Percentiles rank a stretch among this genome's conserved stretches.
Evolutionary conservation across 2,888 invertebrate genomes (phyloP).

Genomic region (Congeria kusceri): DNA sequence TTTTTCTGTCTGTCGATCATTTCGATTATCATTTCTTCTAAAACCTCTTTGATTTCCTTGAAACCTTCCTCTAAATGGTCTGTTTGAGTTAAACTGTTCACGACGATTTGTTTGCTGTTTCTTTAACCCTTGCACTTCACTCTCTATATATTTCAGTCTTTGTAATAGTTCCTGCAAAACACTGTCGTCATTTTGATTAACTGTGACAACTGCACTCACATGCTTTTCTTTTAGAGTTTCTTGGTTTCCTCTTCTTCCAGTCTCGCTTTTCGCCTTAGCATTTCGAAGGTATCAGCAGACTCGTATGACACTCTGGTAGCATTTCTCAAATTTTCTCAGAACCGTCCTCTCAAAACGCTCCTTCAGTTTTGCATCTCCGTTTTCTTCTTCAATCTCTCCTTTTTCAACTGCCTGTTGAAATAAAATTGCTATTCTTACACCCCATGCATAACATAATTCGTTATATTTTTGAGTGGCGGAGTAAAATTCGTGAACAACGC

Average conservation of each 20-base stretch:
- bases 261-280: background rate
- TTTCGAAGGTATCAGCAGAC: too few relatives aligned
- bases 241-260: too few relatives aligned
- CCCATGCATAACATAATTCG: background rate
- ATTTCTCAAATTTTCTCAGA: too few relatives aligned
- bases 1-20: background rate
- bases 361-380: too few relatives aligned
- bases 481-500: too few relatives aligned
- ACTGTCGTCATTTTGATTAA: background rate
- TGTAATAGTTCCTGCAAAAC: constrained; percentile 1
- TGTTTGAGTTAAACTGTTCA: background rate
- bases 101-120: background rate
- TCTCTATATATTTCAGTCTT: background rate
- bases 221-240: background rate
- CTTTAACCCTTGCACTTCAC: background rate
- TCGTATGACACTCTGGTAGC: too few relatives aligned
- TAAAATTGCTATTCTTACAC: too few relatives aligned
- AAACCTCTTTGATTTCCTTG: background rate
- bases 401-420: too few relatives aligned
- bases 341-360: background rate
- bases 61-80: background rate
- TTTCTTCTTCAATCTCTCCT: too few relatives aligned
- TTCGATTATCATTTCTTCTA: background rate
- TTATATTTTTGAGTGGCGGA: too few relatives aligned
- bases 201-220: background rate